Evolutionary conservation across 1,140 invertebrate species (phyloP).

Genomic region (Anastrepha ludens): DNA sequence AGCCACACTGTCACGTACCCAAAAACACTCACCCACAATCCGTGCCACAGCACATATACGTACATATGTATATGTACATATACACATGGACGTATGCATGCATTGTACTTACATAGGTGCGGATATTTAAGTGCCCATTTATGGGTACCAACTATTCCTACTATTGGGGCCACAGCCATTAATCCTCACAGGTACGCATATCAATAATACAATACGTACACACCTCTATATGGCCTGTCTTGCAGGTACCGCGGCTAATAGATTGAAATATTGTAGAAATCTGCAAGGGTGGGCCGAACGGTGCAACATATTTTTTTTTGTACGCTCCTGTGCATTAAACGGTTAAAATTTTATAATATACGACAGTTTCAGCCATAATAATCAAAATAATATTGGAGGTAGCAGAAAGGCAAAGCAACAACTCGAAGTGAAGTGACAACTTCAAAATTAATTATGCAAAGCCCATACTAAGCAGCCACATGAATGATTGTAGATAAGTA

Average conservation of each 20-base stretch:
- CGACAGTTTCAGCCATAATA: not conserved
- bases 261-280: not conserved
- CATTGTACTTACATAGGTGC: not conserved
- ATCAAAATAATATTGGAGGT: not conserved
- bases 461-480: not conserved
- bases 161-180: slow-evolving; percentile 46
- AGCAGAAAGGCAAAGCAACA: not conserved
- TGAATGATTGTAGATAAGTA: not conserved
- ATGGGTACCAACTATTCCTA: not conserved
- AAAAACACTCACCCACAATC: not conserved
- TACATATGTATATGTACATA: not conserved
- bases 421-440: not conserved
- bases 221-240: too few relatives aligned
- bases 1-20: not conserved
- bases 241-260: not conserved
- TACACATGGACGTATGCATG: not conserved
- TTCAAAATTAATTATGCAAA: not conserved
- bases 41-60: not conserved
- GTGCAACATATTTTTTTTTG: not conserved
- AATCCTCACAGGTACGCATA: slow-evolving; percentile 42
- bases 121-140: not conserved
- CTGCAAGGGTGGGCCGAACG: not conserved
- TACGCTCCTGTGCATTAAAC: not conserved
- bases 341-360: not conserved
- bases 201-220: not conserved